These are phyloP conservation scores for Cheilosia grossa DNA, from an alignment of 2,888 invertebrate species.

Conservation along the genomic window DNA sequence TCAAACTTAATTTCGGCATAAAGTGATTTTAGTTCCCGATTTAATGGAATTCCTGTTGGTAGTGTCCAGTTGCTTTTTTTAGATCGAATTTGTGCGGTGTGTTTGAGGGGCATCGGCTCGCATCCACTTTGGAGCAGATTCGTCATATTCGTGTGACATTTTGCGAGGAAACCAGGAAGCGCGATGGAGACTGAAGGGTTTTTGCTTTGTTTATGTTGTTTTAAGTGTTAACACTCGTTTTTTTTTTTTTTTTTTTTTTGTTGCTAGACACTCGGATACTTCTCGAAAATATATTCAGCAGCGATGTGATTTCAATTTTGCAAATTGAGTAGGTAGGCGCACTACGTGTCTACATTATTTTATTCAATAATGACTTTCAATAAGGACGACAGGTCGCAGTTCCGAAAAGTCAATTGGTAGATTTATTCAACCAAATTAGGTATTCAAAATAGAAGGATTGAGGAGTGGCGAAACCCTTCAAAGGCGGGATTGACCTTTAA, in stretches of 20 bases:
- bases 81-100: conserved; percentile 19
- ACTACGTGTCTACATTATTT: conserved; percentile 37
- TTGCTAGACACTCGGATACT: conserved; percentile 4
- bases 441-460: no score
- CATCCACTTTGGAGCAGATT: conserved; percentile 45
- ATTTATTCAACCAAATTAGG: no score
- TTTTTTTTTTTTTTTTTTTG: conserved; percentile 20
- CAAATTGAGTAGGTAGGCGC: conserved; percentile 40
- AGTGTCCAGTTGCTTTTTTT: conserved; percentile 3
- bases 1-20: conserved; percentile 69
- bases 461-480: no score
- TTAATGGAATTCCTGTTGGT: conserved; percentile 61
- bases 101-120: conserved; percentile 16
- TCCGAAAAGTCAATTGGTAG: not conserved
- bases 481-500: no score
- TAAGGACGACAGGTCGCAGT: not conserved
- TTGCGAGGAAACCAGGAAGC: conserved; percentile 48
- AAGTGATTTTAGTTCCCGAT: conserved; percentile 72
- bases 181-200: conserved; percentile 22
- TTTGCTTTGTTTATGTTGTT: conserved; percentile 43
- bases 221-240: conserved; percentile 7
- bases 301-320: conserved; percentile 49
- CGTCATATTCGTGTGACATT: conserved; percentile 63
- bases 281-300: conserved; percentile 18
- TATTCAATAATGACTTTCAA: conserved; percentile 49